Evolutionary conservation across 2,797 vertebrate genomes (phyloP).

Genomic region (Gobio occitaniae): DNA sequence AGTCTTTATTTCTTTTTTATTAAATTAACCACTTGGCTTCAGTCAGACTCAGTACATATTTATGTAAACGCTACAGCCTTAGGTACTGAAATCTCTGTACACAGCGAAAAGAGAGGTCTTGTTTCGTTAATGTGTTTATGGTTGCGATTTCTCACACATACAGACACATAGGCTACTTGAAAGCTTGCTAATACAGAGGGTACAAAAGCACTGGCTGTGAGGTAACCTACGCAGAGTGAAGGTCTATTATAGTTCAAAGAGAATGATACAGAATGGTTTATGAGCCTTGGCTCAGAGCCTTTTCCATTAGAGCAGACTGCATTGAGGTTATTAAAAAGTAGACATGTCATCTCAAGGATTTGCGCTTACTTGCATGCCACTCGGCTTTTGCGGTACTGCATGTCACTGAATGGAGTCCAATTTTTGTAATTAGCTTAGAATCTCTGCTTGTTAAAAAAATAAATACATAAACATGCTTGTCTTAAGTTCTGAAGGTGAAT

Average conservation of each 20-base stretch:
- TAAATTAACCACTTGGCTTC: constrained; percentile 2
- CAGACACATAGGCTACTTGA: neutral
- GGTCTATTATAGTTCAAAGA: constrained; percentile 65
- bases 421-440: constrained; percentile 54
- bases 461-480: no score
- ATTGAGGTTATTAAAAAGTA: constrained; percentile 60
- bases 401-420: constrained; percentile 37
- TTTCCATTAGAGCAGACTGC: constrained; percentile 61
- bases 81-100: constrained; percentile 32
- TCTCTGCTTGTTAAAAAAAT: constrained; percentile 15
- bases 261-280: constrained; percentile 63
- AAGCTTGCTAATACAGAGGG: constrained; percentile 49
- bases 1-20: neutral
- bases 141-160: constrained; percentile 43
- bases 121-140: constrained; percentile 45
- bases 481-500: constrained; percentile 32
- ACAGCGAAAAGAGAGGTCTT: constrained; percentile 42
- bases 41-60: neutral
- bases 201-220: constrained; percentile 57
- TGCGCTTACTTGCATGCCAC: constrained; percentile 41
- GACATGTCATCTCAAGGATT: constrained; percentile 58
- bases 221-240: constrained; percentile 55
- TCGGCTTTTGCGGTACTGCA: constrained; percentile 42
- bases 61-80: neutral
- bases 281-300: constrained; percentile 57